Evolutionary conservation across 2,113 vertebrate species (phyloP).

Genomic region (Crocuta crocuta): DNA sequence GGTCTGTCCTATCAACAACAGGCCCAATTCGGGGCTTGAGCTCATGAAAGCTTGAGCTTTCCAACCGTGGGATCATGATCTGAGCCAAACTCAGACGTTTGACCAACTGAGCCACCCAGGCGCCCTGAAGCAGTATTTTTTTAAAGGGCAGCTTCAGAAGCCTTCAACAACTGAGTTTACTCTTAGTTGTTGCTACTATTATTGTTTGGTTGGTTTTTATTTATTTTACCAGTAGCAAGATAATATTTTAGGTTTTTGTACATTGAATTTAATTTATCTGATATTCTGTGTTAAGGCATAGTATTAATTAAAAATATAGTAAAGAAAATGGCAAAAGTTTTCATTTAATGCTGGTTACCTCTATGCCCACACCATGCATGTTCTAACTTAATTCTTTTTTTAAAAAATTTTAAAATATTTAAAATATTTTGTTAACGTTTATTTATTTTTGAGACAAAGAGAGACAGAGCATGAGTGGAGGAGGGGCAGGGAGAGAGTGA

Average conservation of each 20-base stretch:
- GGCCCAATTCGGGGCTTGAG: too few relatives aligned
- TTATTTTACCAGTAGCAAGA: background rate
- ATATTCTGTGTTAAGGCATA: background rate
- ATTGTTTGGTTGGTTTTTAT: background rate
- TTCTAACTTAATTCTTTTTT: background rate
- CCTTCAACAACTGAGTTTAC: background rate
- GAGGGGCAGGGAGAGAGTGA: too few relatives aligned
- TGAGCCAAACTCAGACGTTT: too few relatives aligned
- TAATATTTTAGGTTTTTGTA: background rate
- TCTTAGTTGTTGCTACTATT: background rate
- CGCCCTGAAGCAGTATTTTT: background rate
- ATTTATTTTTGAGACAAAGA: too few relatives aligned
- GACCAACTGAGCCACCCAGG: too few relatives aligned
- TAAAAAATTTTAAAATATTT: too few relatives aligned
- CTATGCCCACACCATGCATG: rapidly evolving
- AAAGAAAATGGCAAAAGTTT: background rate
- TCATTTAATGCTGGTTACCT: background rate
- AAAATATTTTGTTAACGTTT: too few relatives aligned
- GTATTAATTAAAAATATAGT: background rate
- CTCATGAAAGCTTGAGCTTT: too few relatives aligned
- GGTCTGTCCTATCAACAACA: too few relatives aligned
- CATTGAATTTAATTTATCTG: background rate
- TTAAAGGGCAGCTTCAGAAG: background rate
- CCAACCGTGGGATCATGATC: too few relatives aligned
- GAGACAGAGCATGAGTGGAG: too few relatives aligned